phyloP scores from a whole-genome alignment of 2,113 vertebrate genomes.

The Mola mola region DNA sequence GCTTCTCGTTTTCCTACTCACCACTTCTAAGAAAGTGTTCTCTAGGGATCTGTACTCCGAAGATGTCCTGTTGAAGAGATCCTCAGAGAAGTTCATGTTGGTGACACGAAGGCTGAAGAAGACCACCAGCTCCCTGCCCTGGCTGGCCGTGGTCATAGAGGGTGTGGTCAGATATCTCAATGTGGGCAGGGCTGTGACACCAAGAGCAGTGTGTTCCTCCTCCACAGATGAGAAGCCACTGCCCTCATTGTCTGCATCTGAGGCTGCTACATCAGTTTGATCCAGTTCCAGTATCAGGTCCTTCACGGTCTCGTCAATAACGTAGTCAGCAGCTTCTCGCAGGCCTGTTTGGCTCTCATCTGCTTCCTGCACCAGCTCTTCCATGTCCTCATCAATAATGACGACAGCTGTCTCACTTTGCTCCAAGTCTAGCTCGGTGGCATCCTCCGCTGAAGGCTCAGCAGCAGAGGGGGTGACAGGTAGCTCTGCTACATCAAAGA shows the following conservation, averaged over 20 bases:
- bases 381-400: conserved; percentile 53
- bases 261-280: background rate
- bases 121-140: conserved; percentile 88
- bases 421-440: conserved; percentile 22
- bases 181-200: conserved; percentile 66
- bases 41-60: conserved; percentile 87
- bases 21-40: conserved; percentile 87
- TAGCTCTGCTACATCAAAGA: conserved; percentile 54
- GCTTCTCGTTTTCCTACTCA: conserved; percentile 71
- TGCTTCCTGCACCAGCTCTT: conserved; percentile 1
- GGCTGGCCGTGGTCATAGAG: conserved; percentile 78
- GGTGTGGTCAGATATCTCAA: conserved; percentile 85
- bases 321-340: background rate
- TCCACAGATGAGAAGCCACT: conserved; percentile 57
- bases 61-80: conserved; percentile 93
- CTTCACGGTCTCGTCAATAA: conserved; percentile 17
- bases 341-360: background rate
- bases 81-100: conserved; percentile 89
- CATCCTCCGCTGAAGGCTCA: conserved; percentile 27
- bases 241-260: conserved; percentile 45
- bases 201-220: conserved; percentile 26
- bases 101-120: conserved; percentile 93
- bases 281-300: conserved; percentile 68
- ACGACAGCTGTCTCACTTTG: conserved; percentile 6
- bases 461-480: conserved; percentile 6